These are phyloP conservation scores for Sterrhoptilus dennistouni DNA, from an alignment of 2,113 vertebrate species.

Conservation along the genomic window DNA sequence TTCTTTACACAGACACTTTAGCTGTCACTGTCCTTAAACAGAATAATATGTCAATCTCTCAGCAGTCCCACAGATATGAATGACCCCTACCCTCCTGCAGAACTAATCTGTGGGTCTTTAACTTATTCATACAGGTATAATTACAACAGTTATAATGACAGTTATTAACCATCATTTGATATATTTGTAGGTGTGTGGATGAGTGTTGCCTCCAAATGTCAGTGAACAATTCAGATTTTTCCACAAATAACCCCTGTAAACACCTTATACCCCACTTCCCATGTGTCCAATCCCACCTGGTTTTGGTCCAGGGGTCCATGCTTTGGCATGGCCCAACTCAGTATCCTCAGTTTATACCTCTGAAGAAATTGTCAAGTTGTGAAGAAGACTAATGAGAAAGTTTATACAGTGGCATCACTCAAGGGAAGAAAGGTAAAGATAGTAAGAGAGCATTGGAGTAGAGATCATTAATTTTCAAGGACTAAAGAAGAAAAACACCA, in stretches of 20 bases:
- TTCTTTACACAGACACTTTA: background rate
- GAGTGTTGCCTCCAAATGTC: background rate
- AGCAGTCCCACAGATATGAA: background rate
- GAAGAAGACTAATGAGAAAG: background rate
- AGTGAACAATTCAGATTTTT: background rate
- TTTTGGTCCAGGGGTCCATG: background rate
- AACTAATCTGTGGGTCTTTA: background rate
- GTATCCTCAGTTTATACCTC: background rate
- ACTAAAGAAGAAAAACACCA: background rate
- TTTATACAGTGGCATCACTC: background rate
- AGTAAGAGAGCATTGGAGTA: background rate
- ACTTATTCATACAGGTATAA: background rate
- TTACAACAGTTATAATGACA: background rate
- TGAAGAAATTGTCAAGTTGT: background rate
- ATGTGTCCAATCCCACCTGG: rapidly evolving
- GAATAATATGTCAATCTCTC: background rate
- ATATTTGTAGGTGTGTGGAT: background rate
- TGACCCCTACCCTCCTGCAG: background rate
- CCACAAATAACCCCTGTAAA: background rate
- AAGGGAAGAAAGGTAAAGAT: background rate
- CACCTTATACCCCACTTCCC: background rate
- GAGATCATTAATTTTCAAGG: background rate
- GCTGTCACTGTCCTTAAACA: background rate
- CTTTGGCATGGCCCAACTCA: background rate
- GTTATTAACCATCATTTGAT: background rate